Evolutionary conservation across 2,113 vertebrate genomes (phyloP).

Genomic region (Scomber scombrus): DNA sequence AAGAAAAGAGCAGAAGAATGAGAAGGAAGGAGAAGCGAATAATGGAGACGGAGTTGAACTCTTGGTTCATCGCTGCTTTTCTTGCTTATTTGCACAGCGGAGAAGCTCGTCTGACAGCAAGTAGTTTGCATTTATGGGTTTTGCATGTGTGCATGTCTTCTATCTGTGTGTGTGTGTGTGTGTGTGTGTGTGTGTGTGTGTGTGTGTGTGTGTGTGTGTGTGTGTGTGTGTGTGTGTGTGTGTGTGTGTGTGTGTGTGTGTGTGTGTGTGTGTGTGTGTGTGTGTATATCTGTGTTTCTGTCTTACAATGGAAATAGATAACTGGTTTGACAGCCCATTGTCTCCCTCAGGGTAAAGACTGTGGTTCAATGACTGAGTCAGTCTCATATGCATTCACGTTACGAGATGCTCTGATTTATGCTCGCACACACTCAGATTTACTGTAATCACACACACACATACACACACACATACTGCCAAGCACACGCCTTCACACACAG

Average conservation of each 20-base stretch:
- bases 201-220: background rate
- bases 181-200: background rate
- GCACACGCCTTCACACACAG: constrained; percentile 17
- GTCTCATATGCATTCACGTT: constrained; percentile 28
- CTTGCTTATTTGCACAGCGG: background rate
- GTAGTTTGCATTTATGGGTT: constrained; percentile 18
- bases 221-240: background rate
- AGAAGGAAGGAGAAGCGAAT: constrained; percentile 5
- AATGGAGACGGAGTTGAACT: background rate
- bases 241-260: background rate
- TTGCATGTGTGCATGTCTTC: background rate
- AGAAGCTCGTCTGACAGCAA: constrained; percentile 9
- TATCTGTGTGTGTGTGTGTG: background rate
- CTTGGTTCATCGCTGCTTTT: background rate
- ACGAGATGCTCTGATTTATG: constrained; percentile 37
- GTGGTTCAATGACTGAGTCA: constrained; percentile 49
- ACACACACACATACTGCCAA: background rate
- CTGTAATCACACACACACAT: background rate
- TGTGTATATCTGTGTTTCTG: background rate
- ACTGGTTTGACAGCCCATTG: constrained; percentile 68
- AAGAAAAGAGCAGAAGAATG: constrained; percentile 8
- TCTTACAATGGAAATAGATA: constrained; percentile 22
- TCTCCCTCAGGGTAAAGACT: constrained; percentile 57
- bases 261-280: background rate
- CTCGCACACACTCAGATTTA: background rate